A percentile compares a stretch with the other conserved stretches of the same genome.
phyloP scores from a whole-genome alignment of 2,888 invertebrate genomes.

The Bimastos eiseni region DNA sequence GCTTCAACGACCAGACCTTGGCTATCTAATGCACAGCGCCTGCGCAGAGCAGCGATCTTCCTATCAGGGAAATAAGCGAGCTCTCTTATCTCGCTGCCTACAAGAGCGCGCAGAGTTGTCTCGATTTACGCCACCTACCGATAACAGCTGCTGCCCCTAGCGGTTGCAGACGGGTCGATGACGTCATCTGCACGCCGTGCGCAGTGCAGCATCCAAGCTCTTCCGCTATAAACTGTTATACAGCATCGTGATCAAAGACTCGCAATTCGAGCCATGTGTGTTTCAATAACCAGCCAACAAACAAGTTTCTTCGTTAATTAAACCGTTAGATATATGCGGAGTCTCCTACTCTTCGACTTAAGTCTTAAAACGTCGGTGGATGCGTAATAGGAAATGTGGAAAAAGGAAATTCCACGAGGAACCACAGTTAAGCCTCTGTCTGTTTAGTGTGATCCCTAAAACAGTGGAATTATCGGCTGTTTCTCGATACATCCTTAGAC shows the following conservation, averaged over 20 bases:
- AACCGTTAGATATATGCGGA: not conserved
- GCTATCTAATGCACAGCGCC: not conserved
- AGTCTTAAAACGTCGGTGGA: not conserved
- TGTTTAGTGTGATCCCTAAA: not conserved
- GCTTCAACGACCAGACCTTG: not conserved
- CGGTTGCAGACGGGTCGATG: not conserved
- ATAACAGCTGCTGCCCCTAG: conserved; percentile 13
- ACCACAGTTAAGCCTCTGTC: not conserved
- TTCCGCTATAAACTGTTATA: not conserved
- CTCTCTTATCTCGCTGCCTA: not conserved
- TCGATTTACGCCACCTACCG: conserved; percentile 13
- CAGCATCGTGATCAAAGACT: not conserved
- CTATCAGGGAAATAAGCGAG: not conserved
- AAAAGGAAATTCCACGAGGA: not conserved
- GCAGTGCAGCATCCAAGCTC: not conserved
- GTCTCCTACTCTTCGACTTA: not conserved
- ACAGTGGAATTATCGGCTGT: not conserved
- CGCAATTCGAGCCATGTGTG: not conserved
- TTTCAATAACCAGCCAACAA: not conserved
- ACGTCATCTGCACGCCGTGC: not conserved
- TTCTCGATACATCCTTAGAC: not conserved
- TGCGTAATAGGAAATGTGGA: not conserved
- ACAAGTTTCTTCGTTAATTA: not conserved
- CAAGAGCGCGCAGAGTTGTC: not conserved
- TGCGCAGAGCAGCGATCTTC: not conserved